Percentiles rank a stretch among this genome's conserved stretches.
Evolutionary conservation across 2,113 vertebrate genomes (phyloP).

Genomic region (Probosciger aterrimus): DNA sequence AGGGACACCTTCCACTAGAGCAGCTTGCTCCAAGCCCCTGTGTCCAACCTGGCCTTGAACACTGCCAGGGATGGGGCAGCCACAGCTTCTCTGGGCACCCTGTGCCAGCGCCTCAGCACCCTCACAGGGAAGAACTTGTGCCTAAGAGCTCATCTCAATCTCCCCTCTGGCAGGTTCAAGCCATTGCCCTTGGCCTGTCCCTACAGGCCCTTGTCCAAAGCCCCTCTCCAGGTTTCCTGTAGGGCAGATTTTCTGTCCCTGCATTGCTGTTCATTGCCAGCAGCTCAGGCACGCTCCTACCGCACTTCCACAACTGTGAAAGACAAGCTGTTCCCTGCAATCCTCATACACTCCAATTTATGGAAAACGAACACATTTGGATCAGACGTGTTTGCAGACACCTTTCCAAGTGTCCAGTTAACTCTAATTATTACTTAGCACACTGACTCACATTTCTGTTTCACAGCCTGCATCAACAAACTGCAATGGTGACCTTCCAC

Average conservation of each 20-base stretch:
- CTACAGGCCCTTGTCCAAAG: background rate
- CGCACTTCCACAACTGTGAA: fast-evolving
- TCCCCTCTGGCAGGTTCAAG: background rate
- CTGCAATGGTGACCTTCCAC: background rate
- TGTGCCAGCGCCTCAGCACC: no score
- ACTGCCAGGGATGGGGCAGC: no score
- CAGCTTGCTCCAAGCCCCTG: no score
- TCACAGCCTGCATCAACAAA: background rate
- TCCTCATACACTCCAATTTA: fast-evolving
- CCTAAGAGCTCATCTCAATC: no score
- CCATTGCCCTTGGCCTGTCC: background rate
- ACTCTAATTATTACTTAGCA: background rate
- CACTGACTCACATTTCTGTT: background rate
- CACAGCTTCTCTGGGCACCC: no score
- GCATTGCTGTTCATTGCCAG: fast-evolving
- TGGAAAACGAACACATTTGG: background rate
- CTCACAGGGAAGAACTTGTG: no score
- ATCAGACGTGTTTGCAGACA: background rate
- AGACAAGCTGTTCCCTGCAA: background rate
- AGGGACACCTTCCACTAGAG: background rate
- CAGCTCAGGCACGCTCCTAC: fast-evolving
- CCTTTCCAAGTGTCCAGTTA: background rate
- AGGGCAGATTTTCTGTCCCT: background rate
- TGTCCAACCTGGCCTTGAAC: no score
- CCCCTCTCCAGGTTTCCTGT: background rate